Evolutionary conservation across 2,113 vertebrate species (phyloP).

Genomic region (Ophthalmolycus amberensis): DNA sequence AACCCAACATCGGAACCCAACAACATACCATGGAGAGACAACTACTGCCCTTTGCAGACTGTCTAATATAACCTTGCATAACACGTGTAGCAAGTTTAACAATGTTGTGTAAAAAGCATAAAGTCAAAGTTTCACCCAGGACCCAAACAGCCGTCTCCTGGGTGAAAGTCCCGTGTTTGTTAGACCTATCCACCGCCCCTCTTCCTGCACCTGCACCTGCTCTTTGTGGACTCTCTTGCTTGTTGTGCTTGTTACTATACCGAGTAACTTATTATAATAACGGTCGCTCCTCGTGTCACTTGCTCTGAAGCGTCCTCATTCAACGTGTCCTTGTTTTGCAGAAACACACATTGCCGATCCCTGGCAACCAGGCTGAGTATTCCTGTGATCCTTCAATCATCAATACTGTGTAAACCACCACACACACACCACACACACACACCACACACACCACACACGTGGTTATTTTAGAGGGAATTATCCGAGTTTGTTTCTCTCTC

Average conservation of each 20-base stretch:
- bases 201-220: no score
- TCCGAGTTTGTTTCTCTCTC: neutral
- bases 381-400: neutral
- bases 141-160: no score
- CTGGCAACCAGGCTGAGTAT: neutral
- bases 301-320: neutral
- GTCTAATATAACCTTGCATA: no score
- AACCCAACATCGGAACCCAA: neutral
- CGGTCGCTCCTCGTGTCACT: neutral
- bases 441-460: neutral
- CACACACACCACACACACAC: no score
- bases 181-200: no score
- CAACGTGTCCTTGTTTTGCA: neutral
- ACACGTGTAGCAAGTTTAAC: neutral
- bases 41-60: no score
- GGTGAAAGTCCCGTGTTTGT: no score
- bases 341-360: neutral
- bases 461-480: neutral
- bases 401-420: neutral
- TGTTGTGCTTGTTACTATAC: neutral
- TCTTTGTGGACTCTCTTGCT: no score
- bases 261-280: no score
- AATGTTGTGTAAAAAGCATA: neutral
- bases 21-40: no score
- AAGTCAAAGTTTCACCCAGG: neutral